Evolutionary conservation across 2,888 invertebrate species (phyloP), one percentile per base, ranked within the genome.

Genomic region (Molorchus minor): DNA sequence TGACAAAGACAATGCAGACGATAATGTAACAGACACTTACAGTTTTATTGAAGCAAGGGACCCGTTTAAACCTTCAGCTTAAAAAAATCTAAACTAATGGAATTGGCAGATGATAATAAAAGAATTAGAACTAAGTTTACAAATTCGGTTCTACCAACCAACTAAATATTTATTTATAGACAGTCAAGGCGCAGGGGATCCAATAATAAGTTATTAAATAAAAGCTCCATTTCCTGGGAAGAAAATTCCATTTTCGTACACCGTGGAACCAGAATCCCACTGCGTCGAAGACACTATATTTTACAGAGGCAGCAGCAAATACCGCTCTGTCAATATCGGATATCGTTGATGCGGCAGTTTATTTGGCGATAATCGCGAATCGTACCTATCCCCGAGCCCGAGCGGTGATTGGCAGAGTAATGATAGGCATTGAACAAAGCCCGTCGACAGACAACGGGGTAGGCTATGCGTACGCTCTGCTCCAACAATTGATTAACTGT

Each of bases 401-500:
- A 41, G 41, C 65, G 64, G 71, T 79, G 78, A 79, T 79, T 79
- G 78, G 78, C 78, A 78, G 78, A 77, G 77, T 79, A 79, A 79
- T 79, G 79, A 79, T 77, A 76, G 77, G 72, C 71, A 72, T 71
- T 72, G 74, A 79, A 79, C 78, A 79, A 79, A 78, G 78, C 75
- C 72, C 75, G 76, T 77, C 77, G 74, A 74, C 71, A 73, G 72
- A 77, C 76, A 77, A 75, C 75, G 70, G 76, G 71, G 71, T 71
- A 75, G 73, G 72, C 71, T 75, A 61, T 71, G 74, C 72, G 72
- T 73, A 72, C 68, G 61, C 58, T 64, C 62, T 72, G 70, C 71
- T 72, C 66, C 71, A 76, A 78, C 78, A 79, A 79, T 79, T 79
- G 79, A 79, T 79, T 79, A 78, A 79, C 78, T 73, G 79, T 79